These are phyloP conservation scores for Ifrita kowaldi DNA, from an alignment of 2,113 vertebrate species.

Conservation along the genomic window DNA sequence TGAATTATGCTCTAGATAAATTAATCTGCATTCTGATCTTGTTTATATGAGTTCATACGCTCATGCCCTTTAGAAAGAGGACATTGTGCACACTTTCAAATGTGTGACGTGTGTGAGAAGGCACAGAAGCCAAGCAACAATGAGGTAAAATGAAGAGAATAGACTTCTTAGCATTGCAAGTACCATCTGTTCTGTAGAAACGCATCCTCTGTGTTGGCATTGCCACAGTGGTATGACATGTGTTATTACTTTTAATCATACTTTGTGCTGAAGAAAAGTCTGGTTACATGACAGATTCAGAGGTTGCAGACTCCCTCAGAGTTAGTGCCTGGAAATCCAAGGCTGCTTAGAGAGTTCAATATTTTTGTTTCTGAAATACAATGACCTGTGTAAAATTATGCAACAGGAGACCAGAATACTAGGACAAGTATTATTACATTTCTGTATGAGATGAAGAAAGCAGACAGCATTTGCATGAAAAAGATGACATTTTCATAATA, in stretches of 20 bases:
- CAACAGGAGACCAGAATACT: neutral
- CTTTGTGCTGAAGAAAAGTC: constrained; percentile 64
- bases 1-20: neutral
- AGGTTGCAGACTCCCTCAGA: constrained; percentile 50
- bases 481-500: neutral
- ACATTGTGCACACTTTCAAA: constrained; percentile 64
- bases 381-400: constrained; percentile 8
- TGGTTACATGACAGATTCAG: constrained; percentile 64
- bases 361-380: constrained; percentile 25
- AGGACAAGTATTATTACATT: neutral
- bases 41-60: constrained; percentile 52
- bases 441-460: neutral
- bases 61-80: constrained; percentile 60
- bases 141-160: constrained; percentile 67
- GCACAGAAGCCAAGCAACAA: constrained; percentile 67
- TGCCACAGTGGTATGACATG: constrained; percentile 68
- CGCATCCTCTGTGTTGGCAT: constrained; percentile 65
- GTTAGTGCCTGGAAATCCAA: constrained; percentile 41
- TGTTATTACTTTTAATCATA: constrained; percentile 70
- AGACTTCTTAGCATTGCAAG: constrained; percentile 66
- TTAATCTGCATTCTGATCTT: constrained; percentile 53
- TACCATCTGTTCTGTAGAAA: constrained; percentile 69
- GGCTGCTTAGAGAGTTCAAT: neutral
- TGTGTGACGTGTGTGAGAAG: constrained; percentile 67
- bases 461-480: neutral